These are phyloP conservation scores for Allolobophora icterica DNA, from an alignment of 2,888 invertebrate species.

Conservation along the genomic window DNA sequence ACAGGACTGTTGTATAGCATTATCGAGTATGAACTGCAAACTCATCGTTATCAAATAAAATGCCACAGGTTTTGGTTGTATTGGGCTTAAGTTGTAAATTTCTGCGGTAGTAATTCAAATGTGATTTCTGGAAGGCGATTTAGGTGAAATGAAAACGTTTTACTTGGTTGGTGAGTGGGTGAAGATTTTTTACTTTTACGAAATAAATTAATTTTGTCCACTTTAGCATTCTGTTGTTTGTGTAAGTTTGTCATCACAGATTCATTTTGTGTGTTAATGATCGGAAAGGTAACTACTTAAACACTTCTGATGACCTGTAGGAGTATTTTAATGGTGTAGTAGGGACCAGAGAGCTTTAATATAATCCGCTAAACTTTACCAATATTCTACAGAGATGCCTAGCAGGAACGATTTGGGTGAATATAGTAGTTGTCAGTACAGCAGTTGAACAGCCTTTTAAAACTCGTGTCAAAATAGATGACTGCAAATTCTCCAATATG, in stretches of 20 bases:
- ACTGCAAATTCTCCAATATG: neutral
- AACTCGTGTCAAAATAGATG: neutral
- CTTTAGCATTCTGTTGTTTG: neutral
- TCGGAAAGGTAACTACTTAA: neutral
- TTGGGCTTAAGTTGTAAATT: slow-evolving; percentile 17
- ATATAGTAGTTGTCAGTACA: neutral
- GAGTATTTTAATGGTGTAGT: neutral
- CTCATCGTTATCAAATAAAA: neutral
- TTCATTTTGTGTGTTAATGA: neutral
- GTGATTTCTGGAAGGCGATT: neutral
- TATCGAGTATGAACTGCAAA: neutral
- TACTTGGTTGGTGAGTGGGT: neutral
- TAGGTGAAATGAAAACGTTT: neutral
- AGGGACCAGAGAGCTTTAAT: neutral
- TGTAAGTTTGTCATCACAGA: neutral
- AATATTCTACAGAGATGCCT: neutral
- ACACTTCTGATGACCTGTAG: neutral
- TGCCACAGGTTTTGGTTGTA: neutral
- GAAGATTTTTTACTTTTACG: slow-evolving; percentile 9
- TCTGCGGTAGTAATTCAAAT: neutral
- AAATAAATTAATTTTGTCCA: neutral
- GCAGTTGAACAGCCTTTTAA: neutral
- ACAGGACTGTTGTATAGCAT: neutral
- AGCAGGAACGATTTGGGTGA: neutral
- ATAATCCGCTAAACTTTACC: neutral